A percentile compares a stretch with the other conserved stretches of the same genome.
phyloP scores from a whole-genome alignment of 2,797 vertebrate species.

The Helicolenus hilgendorfi region DNA sequence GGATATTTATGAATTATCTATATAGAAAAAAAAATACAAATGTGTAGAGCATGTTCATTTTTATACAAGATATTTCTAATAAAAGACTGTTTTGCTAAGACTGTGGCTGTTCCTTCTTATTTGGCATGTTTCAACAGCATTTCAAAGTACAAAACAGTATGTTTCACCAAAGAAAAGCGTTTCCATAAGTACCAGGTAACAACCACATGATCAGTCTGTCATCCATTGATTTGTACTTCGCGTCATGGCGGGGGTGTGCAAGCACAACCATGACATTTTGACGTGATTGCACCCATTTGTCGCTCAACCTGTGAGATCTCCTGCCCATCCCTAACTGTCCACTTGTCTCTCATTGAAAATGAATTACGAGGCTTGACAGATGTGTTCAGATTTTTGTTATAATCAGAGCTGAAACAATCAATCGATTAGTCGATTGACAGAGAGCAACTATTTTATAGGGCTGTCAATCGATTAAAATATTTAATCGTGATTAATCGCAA shows the following conservation, averaged over 20 bases:
- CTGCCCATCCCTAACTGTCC: too few relatives aligned
- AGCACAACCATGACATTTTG: too few relatives aligned
- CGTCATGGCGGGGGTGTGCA: too few relatives aligned
- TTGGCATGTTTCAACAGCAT: not conserved
- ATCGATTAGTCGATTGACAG: not conserved
- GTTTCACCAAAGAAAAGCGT: not conserved
- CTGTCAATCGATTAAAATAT: too few relatives aligned
- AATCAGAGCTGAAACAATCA: not conserved
- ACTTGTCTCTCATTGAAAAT: too few relatives aligned
- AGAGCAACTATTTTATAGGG: not conserved
- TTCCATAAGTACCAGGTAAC: not conserved
- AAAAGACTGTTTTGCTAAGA: conserved; percentile 95
- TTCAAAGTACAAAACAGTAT: not conserved
- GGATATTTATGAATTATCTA: conserved; percentile 96
- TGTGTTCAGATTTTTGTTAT: not conserved
- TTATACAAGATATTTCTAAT: conserved; percentile 99
- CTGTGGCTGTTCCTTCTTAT: conserved; percentile 27
- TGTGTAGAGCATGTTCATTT: conserved; percentile 98
- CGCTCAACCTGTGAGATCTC: too few relatives aligned
- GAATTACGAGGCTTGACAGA: not conserved
- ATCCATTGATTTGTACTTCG: too few relatives aligned
- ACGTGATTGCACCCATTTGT: too few relatives aligned
- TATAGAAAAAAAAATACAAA: conserved; percentile 82
- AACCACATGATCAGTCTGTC: too few relatives aligned
- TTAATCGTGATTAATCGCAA: too few relatives aligned